Percentiles rank a stretch among this genome's conserved stretches.
These are phyloP conservation scores for Pentalonia nigronervosa DNA, from an alignment of 1,140 invertebrate species.

Conservation along the genomic window DNA sequence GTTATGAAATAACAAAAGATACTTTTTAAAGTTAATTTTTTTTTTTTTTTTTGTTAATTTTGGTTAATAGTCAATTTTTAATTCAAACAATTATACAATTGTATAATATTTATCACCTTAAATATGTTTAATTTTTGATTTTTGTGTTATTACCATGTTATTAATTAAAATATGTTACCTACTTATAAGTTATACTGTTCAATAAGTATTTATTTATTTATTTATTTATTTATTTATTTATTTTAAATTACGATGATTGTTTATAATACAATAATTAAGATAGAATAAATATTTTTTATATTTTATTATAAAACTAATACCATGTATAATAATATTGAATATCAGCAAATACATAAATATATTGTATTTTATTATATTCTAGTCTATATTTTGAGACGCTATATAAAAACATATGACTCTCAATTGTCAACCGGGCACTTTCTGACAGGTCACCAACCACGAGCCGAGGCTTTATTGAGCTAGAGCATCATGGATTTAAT, in stretches of 20 bases:
- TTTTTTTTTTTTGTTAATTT: neutral
- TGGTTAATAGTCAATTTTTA: neutral
- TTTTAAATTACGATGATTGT: neutral
- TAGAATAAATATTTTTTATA: neutral
- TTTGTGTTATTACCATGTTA: neutral
- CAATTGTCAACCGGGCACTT: too few relatives aligned
- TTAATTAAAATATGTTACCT: neutral
- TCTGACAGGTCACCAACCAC: too few relatives aligned
- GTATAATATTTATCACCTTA: neutral
- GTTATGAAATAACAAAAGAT: neutral
- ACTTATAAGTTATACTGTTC: neutral
- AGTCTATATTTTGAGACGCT: conserved; percentile 3
- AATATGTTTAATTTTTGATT: neutral
- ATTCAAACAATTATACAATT: neutral
- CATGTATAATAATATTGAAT: neutral
- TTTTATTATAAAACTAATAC: neutral
- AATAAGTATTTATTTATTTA: neutral
- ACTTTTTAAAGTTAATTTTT: neutral
- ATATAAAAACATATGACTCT: too few relatives aligned
- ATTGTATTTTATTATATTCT: neutral
- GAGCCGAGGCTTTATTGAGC: too few relatives aligned
- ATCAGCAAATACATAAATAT: neutral
- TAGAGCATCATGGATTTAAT: too few relatives aligned
- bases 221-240: neutral
- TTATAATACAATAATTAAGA: neutral